Evolutionary conservation across 2,888 invertebrate genomes (phyloP), one percentile per base, ranked within the genome.

Genomic region (Urechis unicinctus): DNA sequence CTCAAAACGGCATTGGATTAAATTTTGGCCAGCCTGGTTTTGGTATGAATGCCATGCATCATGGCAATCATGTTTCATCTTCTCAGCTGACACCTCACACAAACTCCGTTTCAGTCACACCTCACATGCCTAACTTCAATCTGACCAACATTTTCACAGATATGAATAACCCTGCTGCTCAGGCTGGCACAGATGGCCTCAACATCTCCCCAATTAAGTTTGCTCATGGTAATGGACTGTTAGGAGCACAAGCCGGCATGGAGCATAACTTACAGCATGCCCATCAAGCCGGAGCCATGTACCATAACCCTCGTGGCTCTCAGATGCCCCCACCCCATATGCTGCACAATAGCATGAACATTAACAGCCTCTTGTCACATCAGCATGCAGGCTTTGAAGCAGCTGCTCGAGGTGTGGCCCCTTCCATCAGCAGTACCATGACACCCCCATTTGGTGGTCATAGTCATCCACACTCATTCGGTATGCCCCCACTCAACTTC

Each of bases 201-300:
- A 73, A 72, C 58, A 74, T 75, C 5, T 73, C 75, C 1, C 75
- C 76, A 0, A 75, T 76, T 21, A 76, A 76, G 60, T 75, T 76
- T 58, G 67, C 72, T 13, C 74, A 72, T 53, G 65, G 69, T 9
- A 26, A 72, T 53, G 64, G 69, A 13, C 74, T 73, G 59, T 61
- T 68, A 13, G 68, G 71, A 52, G 67, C 64, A 26, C 73, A 68
- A 50, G 60, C 60, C 61, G 13, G 62, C 61, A 26, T 57, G 53
- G 57, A 57, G n/a, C 50, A 41, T 3, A 42, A 49, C 13, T 24
- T 48, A 1, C 26, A 55, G 22, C 60, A 60, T 22, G 54, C 52
- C 28, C 61, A 61, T 28, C 58, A 55, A 9, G 46, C 44, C 21
- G 56, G 46, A 25, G 58, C 65, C 22, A 51, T 69, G 21, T 69